phyloP scores from a whole-genome alignment of 2,797 vertebrate genomes.

The Galagoides demidoff region DNA sequence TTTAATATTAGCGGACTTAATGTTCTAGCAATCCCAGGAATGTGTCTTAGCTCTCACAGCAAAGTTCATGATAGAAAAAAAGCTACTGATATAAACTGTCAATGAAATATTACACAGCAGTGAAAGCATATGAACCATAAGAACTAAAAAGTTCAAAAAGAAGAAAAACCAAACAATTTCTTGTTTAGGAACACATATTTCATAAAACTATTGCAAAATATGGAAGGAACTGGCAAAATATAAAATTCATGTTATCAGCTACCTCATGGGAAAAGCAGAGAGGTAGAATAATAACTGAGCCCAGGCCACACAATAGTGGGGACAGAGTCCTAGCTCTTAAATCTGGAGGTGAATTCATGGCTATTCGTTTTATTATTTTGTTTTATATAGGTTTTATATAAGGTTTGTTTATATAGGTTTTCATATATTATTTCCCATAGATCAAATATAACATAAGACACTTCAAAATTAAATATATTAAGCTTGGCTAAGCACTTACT shows the following conservation, averaged over 20 bases:
- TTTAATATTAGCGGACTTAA: neutral
- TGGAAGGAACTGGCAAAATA: neutral
- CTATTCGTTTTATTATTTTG: neutral
- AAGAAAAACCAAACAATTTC: neutral
- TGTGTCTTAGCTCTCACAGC: neutral
- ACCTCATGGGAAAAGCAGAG: neutral
- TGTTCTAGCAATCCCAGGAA: neutral
- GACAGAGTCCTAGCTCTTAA: neutral
- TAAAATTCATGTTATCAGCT: neutral
- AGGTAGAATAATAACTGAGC: neutral
- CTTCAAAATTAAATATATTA: neutral
- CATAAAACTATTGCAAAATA: neutral
- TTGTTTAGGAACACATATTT: neutral
- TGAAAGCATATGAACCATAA: neutral
- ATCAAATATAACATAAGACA: neutral
- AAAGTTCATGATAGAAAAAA: neutral
- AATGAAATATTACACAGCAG: neutral
- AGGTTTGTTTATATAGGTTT: too few relatives aligned
- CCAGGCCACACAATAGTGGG: accelerated
- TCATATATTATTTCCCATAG: neutral
- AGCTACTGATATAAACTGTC: neutral
- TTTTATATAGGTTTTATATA: neutral
- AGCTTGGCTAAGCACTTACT: neutral
- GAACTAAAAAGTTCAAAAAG: neutral
- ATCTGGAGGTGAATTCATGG: neutral